phyloP scores from a whole-genome alignment of 2,113 vertebrate genomes.

The Lagenorhynchus albirostris region DNA sequence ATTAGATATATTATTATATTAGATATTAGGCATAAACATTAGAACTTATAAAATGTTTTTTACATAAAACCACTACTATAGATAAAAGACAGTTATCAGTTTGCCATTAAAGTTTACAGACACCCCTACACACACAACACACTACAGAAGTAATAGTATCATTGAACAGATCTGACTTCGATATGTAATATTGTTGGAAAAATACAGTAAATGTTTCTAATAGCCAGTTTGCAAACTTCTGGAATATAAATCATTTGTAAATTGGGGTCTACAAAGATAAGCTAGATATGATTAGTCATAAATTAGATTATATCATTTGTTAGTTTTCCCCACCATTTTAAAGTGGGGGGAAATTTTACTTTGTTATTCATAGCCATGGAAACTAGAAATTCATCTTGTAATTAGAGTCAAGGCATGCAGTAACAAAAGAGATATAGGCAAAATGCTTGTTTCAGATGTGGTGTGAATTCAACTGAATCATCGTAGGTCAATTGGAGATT shows the following conservation, averaged over 20 bases:
- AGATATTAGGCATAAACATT: neutral
- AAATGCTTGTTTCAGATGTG: constrained; percentile 43
- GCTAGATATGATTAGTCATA: neutral
- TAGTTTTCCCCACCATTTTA: constrained; percentile 46
- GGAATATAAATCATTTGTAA: neutral
- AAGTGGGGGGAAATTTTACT: constrained; percentile 32
- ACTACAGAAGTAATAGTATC: neutral
- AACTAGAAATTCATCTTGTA: constrained; percentile 67
- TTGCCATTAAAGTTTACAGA: constrained; percentile 10
- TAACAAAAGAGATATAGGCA: constrained; percentile 48
- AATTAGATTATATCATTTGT: neutral
- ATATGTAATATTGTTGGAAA: neutral
- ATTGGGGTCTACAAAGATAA: neutral
- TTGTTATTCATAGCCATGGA: constrained; percentile 59
- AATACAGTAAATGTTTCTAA: neutral
- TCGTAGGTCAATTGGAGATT: constrained; percentile 31
- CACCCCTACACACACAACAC: neutral
- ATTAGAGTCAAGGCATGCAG: constrained; percentile 56
- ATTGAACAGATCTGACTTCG: neutral
- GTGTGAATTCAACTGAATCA: constrained; percentile 57
- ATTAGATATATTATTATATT: neutral
- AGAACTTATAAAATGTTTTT: neutral
- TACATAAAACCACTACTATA: neutral
- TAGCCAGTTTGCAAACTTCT: neutral
- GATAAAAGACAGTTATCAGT: neutral